Base-by-base conservation (phyloP, 1,140 invertebrate species). In the Helicoverpa armigera region DNA sequence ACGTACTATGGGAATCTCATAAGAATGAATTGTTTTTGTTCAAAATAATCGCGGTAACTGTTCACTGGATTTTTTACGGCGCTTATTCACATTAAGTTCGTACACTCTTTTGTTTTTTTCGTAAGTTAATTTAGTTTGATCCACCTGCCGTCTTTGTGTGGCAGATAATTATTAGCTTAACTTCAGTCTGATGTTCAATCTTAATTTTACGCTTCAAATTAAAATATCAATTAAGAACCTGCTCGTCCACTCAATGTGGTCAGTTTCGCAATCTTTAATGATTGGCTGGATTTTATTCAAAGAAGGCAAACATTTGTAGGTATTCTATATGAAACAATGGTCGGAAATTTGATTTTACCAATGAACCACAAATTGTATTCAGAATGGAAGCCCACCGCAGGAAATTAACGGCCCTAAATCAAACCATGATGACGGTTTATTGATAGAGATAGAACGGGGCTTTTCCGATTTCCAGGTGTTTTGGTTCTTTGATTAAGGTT, bases 1-100 rank as follows among this genome's bases (percentile, higher is more conserved):
- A 76, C 58, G 50, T 54, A 51, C 35, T 50, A 18, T 77, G 61
- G 29, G 75, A 77, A 77, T 67, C 50, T 77, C n/a, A 50, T 48
- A 67, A 67, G 60, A 63, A 35, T 77, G 48, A 63, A 76, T 76
- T 29, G 60, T 77, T 77, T 53, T 77, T 77, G 29, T 67, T 77
- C 61, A 67, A 67, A 77, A 29, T 10, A 53, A 67, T 61, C 61
- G 14, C 18, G 61, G 35, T 72, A 72, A 67, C 75, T 63, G 75
- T 77, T 76, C 61, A 35, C 48, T 65, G 3, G 75, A 67, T 54
- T 54, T 65, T 77, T 54, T 67, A 16, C n/a, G 61, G n/a, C 29
- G 29, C 51, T 60, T 48, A 63, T 51, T 67, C 48, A 54, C 61
- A 54, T 53, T 51, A 73, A 56, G 50, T 76, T 51, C 9, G 48